These are phyloP conservation scores for Acrossocheilus wenchowensis DNA, from an alignment of 2,797 vertebrate genomes.

Conservation along the genomic window DNA sequence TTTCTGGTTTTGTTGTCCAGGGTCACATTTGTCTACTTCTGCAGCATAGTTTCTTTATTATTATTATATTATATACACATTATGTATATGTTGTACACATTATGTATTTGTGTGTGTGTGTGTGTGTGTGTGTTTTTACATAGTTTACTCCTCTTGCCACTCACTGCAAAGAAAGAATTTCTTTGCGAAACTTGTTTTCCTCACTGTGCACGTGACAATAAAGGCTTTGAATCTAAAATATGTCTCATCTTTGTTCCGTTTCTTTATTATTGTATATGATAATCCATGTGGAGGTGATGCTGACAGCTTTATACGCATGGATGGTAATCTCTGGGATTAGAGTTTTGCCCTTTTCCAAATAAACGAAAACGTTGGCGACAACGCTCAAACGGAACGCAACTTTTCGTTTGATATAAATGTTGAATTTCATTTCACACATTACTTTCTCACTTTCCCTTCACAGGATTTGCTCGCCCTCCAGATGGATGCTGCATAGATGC, in stretches of 20 bases:
- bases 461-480: slow-evolving; percentile 19
- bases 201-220: too few relatives aligned
- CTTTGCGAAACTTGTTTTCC: too few relatives aligned
- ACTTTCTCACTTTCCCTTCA: slow-evolving; percentile 1
- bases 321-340: slow-evolving; percentile 27
- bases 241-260: background rate
- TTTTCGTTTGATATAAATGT: background rate
- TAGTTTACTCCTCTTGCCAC: too few relatives aligned
- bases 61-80: too few relatives aligned
- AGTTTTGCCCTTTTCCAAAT: background rate
- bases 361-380: background rate
- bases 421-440: slow-evolving; percentile 17
- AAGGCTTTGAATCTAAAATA: too few relatives aligned
- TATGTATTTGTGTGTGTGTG: too few relatives aligned
- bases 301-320: slow-evolving; percentile 26
- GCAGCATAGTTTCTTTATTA: too few relatives aligned
- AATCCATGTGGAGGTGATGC: slow-evolving; percentile 26
- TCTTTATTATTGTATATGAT: slow-evolving; percentile 9
- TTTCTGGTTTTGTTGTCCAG: too few relatives aligned
- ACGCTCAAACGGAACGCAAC: background rate
- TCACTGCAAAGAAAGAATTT: too few relatives aligned
- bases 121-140: too few relatives aligned
- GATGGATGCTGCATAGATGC: slow-evolving; percentile 10
- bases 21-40: too few relatives aligned
- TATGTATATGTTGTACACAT: too few relatives aligned